Percentiles rank a stretch among this genome's conserved stretches.
phyloP scores from a whole-genome alignment of 2,888 invertebrate species.

The Epirrita christyi region DNA sequence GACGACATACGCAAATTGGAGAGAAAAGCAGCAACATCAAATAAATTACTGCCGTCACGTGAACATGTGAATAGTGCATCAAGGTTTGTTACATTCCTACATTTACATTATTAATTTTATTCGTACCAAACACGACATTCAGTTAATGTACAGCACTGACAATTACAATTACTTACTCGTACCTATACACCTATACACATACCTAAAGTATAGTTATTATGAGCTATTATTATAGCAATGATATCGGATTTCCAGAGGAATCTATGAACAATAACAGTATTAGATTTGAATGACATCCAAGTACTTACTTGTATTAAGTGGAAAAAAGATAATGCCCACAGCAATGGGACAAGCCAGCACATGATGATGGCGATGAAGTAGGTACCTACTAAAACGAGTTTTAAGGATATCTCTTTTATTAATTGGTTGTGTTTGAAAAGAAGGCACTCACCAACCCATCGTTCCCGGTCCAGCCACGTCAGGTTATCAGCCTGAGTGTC shows the following conservation, averaged over 20 bases:
- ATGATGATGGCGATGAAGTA: too few species aligned
- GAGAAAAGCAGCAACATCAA: conserved; percentile 19
- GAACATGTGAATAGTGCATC: conserved; percentile 14
- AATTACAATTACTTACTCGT: conserved; percentile 9
- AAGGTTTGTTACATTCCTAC: conserved; percentile 8
- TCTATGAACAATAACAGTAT: too few species aligned
- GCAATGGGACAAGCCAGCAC: too few species aligned
- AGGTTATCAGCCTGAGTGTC: conserved; percentile 98
- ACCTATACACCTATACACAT: neutral
- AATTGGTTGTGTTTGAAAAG: too few species aligned
- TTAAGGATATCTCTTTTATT: too few species aligned
- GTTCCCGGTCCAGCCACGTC: conserved; percentile 95
- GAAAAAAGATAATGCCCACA: too few species aligned
- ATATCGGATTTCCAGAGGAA: too few species aligned
- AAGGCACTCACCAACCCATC: conserved; percentile 91
- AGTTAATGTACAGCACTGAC: conserved; percentile 1
- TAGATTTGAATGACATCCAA: too few species aligned
- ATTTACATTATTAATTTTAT: conserved; percentile 23
- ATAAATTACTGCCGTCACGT: conserved; percentile 15
- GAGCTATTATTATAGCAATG: too few species aligned
- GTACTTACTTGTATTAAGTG: too few species aligned
- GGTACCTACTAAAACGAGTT: too few species aligned
- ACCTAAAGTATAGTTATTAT: too few species aligned
- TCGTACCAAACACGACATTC: conserved; percentile 12
- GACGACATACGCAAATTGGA: conserved; percentile 13